Evolutionary conservation across 2,113 vertebrate species (phyloP).

Genomic region (Hemiscyllium ocellatum): DNA sequence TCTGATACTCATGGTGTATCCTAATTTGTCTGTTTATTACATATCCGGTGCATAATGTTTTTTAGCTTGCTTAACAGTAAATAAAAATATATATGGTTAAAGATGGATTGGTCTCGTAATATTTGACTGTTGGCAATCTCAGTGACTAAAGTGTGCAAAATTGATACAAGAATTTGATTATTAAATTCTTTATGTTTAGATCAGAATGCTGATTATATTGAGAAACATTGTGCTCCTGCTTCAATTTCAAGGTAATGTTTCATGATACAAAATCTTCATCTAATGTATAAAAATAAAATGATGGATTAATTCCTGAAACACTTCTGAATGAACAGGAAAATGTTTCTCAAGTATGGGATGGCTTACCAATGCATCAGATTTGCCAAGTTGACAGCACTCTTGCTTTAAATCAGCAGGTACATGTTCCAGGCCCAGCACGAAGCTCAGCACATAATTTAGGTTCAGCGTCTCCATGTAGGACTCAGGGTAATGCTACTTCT

Average conservation of each 20-base stretch:
- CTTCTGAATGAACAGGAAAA: background rate
- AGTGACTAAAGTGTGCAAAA: background rate
- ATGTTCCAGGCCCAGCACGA: background rate
- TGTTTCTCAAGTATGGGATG: background rate
- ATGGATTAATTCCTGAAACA: background rate
- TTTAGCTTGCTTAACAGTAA: slow-evolving; percentile 3
- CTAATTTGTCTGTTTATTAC: slow-evolving; percentile 16
- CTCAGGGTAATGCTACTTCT: background rate
- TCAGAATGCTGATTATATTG: background rate
- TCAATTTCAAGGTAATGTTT: background rate
- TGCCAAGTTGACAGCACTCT: background rate
- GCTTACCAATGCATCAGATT: background rate
- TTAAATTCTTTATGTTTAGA: background rate
- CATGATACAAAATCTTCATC: background rate
- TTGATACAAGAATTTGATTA: background rate
- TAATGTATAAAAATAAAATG: background rate
- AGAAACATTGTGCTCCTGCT: background rate
- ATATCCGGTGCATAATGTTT: slow-evolving; percentile 5
- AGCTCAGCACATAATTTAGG: background rate
- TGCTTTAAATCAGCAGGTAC: background rate
- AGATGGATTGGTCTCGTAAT: background rate
- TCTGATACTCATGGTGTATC: background rate
- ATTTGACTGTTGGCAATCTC: background rate
- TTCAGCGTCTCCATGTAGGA: background rate
- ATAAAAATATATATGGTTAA: slow-evolving; percentile 16